Evolutionary conservation across 2,113 vertebrate species (phyloP).

Genomic region (Gymnogyps californianus): DNA sequence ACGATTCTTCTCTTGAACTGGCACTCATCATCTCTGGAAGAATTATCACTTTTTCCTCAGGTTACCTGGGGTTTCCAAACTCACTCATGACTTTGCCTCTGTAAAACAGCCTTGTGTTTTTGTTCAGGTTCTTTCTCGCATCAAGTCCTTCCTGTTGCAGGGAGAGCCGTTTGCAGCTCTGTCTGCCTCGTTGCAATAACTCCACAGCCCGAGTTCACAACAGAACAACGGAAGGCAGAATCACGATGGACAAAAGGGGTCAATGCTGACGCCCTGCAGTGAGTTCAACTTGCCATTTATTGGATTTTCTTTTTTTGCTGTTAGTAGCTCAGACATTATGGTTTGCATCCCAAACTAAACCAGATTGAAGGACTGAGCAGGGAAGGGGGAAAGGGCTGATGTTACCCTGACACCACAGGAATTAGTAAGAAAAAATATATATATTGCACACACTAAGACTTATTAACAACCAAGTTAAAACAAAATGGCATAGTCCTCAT

Average conservation of each 20-base stretch:
- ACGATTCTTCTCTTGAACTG: background rate
- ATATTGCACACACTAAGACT: slow-evolving; percentile 76
- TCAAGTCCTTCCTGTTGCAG: background rate
- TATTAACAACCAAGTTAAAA: slow-evolving; percentile 77
- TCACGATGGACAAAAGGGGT: slow-evolving; percentile 13
- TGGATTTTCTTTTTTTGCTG: slow-evolving; percentile 47
- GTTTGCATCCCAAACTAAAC: slow-evolving; percentile 67
- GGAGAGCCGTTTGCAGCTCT: background rate
- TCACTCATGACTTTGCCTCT: background rate
- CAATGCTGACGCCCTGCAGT: background rate
- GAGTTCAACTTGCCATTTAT: slow-evolving; percentile 11
- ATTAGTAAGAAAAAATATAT: slow-evolving; percentile 78
- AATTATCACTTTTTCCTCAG: background rate
- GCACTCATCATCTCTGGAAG: background rate
- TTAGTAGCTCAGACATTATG: slow-evolving; percentile 62
- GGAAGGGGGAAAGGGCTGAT: slow-evolving; percentile 54
- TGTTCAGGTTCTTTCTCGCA: background rate
- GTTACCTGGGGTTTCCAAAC: background rate
- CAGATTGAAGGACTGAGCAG: slow-evolving; percentile 63
- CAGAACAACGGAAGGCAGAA: slow-evolving; percentile 2
- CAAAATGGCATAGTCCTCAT: slow-evolving; percentile 71
- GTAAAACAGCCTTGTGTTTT: background rate
- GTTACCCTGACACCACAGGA: slow-evolving; percentile 72
- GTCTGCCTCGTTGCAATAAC: background rate
- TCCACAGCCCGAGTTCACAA: slow-evolving; percentile 4